Percentiles rank a stretch among this genome's conserved stretches.
Evolutionary conservation across 2,888 invertebrate genomes (phyloP).

Genomic region (Platycheirus albimanus): DNA sequence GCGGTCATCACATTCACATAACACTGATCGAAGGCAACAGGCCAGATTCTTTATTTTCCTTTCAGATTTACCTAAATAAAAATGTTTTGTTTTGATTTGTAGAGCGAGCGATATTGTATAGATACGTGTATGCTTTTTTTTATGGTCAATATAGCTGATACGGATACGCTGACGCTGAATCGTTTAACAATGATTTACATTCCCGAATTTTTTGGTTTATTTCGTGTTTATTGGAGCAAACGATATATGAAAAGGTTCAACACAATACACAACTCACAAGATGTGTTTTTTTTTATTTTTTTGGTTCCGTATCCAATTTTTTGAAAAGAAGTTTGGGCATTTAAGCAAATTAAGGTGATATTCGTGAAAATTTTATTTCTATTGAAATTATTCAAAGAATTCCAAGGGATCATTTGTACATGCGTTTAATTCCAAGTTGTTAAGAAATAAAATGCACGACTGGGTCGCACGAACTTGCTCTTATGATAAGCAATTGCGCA

Average conservation of each 20-base stretch:
- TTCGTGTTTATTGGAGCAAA: neutral
- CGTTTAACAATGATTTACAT: slow-evolving; percentile 62
- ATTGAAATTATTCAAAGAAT: no score
- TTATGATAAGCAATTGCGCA: no score
- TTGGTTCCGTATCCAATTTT: slow-evolving; percentile 40
- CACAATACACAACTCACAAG: slow-evolving; percentile 48
- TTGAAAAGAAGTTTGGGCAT: slow-evolving; percentile 4
- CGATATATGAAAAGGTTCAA: neutral
- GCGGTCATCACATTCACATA: slow-evolving; percentile 59
- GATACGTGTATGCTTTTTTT: slow-evolving; percentile 7
- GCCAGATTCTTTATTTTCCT: slow-evolving; percentile 22
- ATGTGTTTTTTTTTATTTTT: no score
- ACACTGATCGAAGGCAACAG: slow-evolving; percentile 57
- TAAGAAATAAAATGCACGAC: no score
- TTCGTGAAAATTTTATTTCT: no score
- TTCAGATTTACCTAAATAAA: slow-evolving; percentile 10
- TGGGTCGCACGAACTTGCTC: no score
- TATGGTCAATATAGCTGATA: slow-evolving; percentile 60
- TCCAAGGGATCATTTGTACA: no score
- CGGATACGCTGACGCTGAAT: slow-evolving; percentile 47
- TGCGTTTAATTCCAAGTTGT: no score
- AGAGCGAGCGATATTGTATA: slow-evolving; percentile 36
- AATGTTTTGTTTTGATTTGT: slow-evolving; percentile 71
- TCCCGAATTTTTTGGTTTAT: slow-evolving; percentile 11
- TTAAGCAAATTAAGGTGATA: no score